Base-by-base conservation (phyloP, 1,140 invertebrate species). In the Musca vetustissima region DNA sequence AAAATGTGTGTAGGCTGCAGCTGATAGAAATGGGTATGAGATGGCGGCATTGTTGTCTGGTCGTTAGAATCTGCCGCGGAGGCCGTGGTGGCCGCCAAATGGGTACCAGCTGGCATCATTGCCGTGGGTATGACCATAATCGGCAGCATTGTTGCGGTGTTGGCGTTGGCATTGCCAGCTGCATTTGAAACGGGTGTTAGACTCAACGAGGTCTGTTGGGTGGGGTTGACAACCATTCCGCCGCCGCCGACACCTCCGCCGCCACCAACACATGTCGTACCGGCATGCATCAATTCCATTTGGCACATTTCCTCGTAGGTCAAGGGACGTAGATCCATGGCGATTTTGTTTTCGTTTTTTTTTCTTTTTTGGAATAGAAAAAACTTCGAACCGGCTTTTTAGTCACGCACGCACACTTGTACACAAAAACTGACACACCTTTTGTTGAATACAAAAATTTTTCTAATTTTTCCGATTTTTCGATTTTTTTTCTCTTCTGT, bases 231-330 rank as follows among this genome's bases (percentile, higher is more conserved):
- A n/a, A n/a, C n/a, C n/a, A n/a, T n/a, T n/a, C n/a, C n/a, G n/a
- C n/a, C n/a, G n/a, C n/a, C n/a, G n/a, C n/a, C n/a, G n/a, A n/a
- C n/a, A n/a, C n/a, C n/a, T n/a, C n/a, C n/a, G 17, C 43, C 21
- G 25, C 17, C 13, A 11, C 15, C n/a, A 47, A 36, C 28, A 28
- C 32, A 43, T 36, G 25, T 36, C 17, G 65, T 43, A 14, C 61
- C 70, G 6, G 72, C 55, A 69, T 80, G 78, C 52, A 80, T 25
- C 55, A 80, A 21, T 59, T 80, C 78, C 72, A 80, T 75, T 78
- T 80, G 78, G 64, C 76, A 80, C 73, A 80, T 77, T 69, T 80
- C 78, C 64, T 80, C 78, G 55, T 80, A 80, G 66, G 75, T 80
- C 8, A 80, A 69, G 17, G 78, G 78, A 25, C 78, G 78, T 53